Percentiles rank a stretch among this genome's conserved stretches.
Evolutionary conservation across 1,140 invertebrate species (phyloP).

Genomic region (Magallana ariakensis): DNA sequence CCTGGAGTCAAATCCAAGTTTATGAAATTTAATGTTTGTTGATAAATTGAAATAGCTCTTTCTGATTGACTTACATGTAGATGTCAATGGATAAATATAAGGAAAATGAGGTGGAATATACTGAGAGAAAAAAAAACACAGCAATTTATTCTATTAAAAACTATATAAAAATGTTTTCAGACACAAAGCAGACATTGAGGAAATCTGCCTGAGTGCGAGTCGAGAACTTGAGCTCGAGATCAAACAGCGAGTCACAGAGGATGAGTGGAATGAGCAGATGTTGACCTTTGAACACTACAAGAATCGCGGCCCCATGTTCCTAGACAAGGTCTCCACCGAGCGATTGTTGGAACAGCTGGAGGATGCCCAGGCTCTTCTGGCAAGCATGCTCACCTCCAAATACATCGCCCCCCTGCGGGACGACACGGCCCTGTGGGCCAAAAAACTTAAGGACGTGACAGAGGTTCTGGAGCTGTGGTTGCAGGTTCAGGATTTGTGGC

Average conservation of each 20-base stretch:
- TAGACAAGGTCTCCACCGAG: slow-evolving; percentile 78
- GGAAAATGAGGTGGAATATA: no score
- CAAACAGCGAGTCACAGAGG: slow-evolving; percentile 79
- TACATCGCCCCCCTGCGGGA: slow-evolving; percentile 78
- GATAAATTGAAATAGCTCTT: no score
- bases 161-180: slow-evolving; percentile 60
- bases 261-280: slow-evolving; percentile 81
- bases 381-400: slow-evolving; percentile 77
- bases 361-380: slow-evolving; percentile 78
- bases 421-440: slow-evolving; percentile 79
- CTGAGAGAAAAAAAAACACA: no score
- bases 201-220: slow-evolving; percentile 77
- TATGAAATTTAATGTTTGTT: no score
- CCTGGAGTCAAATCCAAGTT: no score
- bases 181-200: slow-evolving; percentile 77
- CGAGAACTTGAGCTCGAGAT: slow-evolving; percentile 79
- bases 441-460: slow-evolving; percentile 79
- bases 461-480: slow-evolving; percentile 79
- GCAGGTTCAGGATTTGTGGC: slow-evolving; percentile 80
- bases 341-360: slow-evolving; percentile 79
- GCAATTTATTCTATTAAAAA: no score
- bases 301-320: slow-evolving; percentile 77
- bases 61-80: no score
- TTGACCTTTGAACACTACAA: slow-evolving; percentile 79
- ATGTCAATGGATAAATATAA: no score